Percentiles rank a stretch among this genome's conserved stretches.
phyloP scores from a whole-genome alignment of 2,888 invertebrate genomes.

The Leptinotarsa tumamoca region DNA sequence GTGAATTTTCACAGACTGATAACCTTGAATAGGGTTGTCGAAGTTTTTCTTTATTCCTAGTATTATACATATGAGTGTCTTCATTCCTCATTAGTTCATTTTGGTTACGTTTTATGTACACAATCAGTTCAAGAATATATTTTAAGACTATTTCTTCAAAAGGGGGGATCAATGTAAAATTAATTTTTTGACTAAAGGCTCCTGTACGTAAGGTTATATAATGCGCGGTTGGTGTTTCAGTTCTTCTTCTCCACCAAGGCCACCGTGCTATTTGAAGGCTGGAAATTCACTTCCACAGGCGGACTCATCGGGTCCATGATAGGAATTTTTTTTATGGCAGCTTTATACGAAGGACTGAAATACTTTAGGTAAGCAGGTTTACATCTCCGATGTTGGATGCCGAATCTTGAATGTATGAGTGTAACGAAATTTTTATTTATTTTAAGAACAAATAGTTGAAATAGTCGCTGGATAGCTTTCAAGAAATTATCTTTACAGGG shows the following conservation, averaged over 20 bases:
- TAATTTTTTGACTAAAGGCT: too few relatives aligned
- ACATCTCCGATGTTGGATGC: background rate
- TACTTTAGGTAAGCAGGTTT: constrained; percentile 74
- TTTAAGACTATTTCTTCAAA: too few relatives aligned
- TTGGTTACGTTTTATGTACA: too few relatives aligned
- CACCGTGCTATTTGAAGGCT: constrained; percentile 84
- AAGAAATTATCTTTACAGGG: constrained; percentile 68
- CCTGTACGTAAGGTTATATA: background rate
- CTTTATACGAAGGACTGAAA: constrained; percentile 96
- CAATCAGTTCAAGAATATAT: too few relatives aligned
- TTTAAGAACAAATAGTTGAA: constrained; percentile 29
- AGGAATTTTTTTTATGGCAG: constrained; percentile 90
- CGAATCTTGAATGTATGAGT: background rate
- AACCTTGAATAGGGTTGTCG: too few relatives aligned
- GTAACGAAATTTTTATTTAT: constrained; percentile 29
- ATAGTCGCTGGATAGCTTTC: constrained; percentile 27
- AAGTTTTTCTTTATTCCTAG: too few relatives aligned
- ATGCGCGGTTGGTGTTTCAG: constrained; percentile 64
- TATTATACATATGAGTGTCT: too few relatives aligned
- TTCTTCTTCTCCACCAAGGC: constrained; percentile 86
- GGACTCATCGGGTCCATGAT: constrained; percentile 91
- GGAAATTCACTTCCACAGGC: constrained; percentile 80
- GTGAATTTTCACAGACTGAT: too few relatives aligned
- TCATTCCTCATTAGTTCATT: too few relatives aligned
- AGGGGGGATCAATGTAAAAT: too few relatives aligned